These are phyloP conservation scores for Phrynosoma platyrhinos DNA, from an alignment of 2,113 vertebrate species.

Conservation along the genomic window DNA sequence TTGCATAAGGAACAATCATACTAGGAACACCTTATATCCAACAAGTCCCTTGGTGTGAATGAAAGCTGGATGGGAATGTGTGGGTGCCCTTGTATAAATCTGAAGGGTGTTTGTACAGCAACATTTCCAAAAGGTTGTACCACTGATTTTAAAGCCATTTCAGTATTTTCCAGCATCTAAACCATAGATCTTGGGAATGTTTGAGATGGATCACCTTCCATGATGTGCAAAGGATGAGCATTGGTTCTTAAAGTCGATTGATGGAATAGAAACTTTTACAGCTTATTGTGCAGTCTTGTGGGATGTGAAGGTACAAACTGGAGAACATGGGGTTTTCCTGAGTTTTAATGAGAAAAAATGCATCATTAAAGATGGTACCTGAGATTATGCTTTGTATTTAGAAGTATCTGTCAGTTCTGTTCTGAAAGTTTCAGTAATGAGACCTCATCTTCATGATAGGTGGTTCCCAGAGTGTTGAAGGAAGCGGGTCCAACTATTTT, in stretches of 20 bases:
- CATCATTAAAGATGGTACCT: neutral
- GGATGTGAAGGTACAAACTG: neutral
- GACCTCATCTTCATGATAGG: neutral
- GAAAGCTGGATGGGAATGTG: slow-evolving; percentile 7
- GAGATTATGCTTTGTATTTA: neutral
- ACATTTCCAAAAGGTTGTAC: neutral
- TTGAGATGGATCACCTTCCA: neutral
- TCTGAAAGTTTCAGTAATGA: slow-evolving; percentile 3
- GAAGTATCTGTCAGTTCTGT: neutral
- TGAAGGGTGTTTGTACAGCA: neutral
- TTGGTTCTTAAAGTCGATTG: neutral
- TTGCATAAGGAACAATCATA: neutral
- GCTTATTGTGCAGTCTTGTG: neutral
- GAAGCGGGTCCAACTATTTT: neutral
- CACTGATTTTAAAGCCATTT: neutral
- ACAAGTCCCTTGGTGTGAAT: slow-evolving; percentile 1
- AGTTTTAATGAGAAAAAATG: neutral
- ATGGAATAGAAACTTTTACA: neutral
- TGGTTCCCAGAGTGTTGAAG: neutral
- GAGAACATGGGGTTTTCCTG: neutral
- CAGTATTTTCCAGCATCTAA: neutral
- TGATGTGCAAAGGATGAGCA: neutral
- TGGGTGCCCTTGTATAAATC: neutral
- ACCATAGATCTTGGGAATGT: neutral
- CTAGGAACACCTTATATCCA: neutral